phyloP scores from a whole-genome alignment of 2,113 vertebrate genomes.

The Periophthalmus modestus region DNA sequence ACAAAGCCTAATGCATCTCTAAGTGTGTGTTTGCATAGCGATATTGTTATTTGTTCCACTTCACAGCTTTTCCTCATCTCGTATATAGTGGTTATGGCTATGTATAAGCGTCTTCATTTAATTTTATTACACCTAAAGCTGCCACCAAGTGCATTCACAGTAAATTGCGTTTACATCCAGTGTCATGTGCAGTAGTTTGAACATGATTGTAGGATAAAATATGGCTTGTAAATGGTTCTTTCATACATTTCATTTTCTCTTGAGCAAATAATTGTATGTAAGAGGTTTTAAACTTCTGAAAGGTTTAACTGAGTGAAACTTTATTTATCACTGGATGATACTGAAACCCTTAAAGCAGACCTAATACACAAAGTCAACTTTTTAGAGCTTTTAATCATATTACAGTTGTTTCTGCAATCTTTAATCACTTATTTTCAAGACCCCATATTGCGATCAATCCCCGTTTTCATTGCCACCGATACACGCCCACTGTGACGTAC shows the following conservation, averaged over 20 bases:
- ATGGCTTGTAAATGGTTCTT: conserved; percentile 1
- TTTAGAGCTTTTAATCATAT: too few species aligned
- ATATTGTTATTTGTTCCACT: conserved; percentile 30
- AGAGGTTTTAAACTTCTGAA: background rate
- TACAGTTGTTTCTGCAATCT: too few species aligned
- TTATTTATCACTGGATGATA: background rate
- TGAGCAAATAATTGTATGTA: background rate
- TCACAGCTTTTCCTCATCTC: conserved; percentile 11
- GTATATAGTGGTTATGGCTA: conserved; percentile 11
- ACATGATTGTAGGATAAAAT: conserved; percentile 32
- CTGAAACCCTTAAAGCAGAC: background rate
- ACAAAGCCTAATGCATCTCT: conserved; percentile 14
- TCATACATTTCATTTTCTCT: background rate
- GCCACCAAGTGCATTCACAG: conserved; percentile 7
- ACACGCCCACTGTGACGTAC: too few species aligned
- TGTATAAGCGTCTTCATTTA: conserved; percentile 10
- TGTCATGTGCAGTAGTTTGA: conserved; percentile 11
- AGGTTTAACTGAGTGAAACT: background rate
- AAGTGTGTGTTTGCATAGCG: conserved; percentile 1
- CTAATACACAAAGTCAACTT: too few species aligned
- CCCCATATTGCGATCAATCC: too few species aligned
- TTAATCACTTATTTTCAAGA: too few species aligned
- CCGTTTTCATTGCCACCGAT: too few species aligned
- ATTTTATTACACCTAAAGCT: conserved; percentile 7
- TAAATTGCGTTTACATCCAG: conserved; percentile 13